Evolutionary conservation across 1,140 invertebrate species (phyloP).

Genomic region (Mylabris phalerata): DNA sequence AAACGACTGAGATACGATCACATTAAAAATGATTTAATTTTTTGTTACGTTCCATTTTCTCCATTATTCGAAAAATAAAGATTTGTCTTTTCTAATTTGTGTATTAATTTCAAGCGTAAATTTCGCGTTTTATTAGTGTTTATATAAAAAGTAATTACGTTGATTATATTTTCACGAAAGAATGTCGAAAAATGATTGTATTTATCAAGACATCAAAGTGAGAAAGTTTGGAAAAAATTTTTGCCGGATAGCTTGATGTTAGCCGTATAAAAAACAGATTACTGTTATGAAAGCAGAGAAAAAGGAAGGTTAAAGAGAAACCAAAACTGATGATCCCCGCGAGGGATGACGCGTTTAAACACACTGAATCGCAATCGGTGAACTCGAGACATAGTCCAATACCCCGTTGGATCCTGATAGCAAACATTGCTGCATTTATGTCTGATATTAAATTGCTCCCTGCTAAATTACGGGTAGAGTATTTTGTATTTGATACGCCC

Average conservation of each 20-base stretch:
- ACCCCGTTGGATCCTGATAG: conserved; percentile 8
- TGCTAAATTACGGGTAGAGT: too few relatives aligned
- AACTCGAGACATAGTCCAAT: conserved; percentile 17
- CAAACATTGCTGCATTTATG: conserved; percentile 12
- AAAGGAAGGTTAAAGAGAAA: conserved; percentile 28
- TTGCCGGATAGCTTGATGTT: conserved; percentile 23
- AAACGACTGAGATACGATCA: too few relatives aligned
- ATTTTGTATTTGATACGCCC: too few relatives aligned
- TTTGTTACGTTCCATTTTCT: too few relatives aligned
- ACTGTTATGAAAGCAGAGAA: conserved; percentile 29
- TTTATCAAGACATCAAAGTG: conserved; percentile 23
- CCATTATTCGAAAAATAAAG: not conserved
- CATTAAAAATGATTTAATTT: too few relatives aligned
- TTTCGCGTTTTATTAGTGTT: conserved; percentile 1
- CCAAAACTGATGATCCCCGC: conserved; percentile 29
- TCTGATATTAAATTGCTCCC: conserved; percentile 8
- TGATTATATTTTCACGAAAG: conserved; percentile 7
- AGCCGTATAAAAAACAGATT: conserved; percentile 29
- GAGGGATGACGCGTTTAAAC: conserved; percentile 26
- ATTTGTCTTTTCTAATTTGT: conserved; percentile 3
- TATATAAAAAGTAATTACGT: conserved; percentile 14
- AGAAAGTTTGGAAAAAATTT: conserved; percentile 16
- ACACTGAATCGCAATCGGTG: conserved; percentile 24
- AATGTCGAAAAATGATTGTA: conserved; percentile 15
- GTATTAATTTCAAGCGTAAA: conserved; percentile 9